These are phyloP conservation scores for Hephaestus fuliginosus DNA, from an alignment of 2,797 vertebrate species.

Conservation along the genomic window DNA sequence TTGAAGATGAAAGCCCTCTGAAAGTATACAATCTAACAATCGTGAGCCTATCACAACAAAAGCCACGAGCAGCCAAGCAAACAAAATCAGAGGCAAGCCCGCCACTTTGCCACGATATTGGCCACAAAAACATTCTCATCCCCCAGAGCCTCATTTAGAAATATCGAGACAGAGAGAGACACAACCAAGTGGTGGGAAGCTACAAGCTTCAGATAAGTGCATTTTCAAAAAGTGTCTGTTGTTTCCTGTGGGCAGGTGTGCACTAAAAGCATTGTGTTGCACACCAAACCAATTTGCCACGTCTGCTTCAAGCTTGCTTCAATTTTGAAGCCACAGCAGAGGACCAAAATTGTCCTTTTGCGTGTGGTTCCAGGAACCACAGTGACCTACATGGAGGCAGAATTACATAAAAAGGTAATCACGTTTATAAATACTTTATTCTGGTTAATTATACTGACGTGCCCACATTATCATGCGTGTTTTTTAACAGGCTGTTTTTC, in stretches of 20 bases:
- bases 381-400: slow-evolving; percentile 37
- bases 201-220: slow-evolving; percentile 44
- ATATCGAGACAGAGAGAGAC: slow-evolving; percentile 30
- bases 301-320: slow-evolving; percentile 26
- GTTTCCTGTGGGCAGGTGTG: slow-evolving; percentile 24
- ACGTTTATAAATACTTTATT: slow-evolving; percentile 58
- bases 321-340: slow-evolving; percentile 23
- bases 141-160: slow-evolving; percentile 48
- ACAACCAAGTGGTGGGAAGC: slow-evolving; percentile 34
- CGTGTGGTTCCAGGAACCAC: slow-evolving; percentile 16
- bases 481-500: slow-evolving; percentile 33
- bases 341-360: slow-evolving; percentile 17
- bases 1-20: slow-evolving; percentile 59
- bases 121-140: slow-evolving; percentile 23
- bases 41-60: slow-evolving; percentile 35
- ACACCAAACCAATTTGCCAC: slow-evolving; percentile 39
- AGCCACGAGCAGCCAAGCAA: slow-evolving; percentile 13
- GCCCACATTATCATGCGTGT: slow-evolving; percentile 42
- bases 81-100: slow-evolving; percentile 31
- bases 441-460: slow-evolving; percentile 53
- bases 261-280: slow-evolving; percentile 58
- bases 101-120: slow-evolving; percentile 28
- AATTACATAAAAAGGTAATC: slow-evolving; percentile 58
- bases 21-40: slow-evolving; percentile 44
- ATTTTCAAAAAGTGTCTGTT: slow-evolving; percentile 38